Conservation (phyloP, 2,113 vertebrate genomes). For the Salminus brasiliensis region DNA sequence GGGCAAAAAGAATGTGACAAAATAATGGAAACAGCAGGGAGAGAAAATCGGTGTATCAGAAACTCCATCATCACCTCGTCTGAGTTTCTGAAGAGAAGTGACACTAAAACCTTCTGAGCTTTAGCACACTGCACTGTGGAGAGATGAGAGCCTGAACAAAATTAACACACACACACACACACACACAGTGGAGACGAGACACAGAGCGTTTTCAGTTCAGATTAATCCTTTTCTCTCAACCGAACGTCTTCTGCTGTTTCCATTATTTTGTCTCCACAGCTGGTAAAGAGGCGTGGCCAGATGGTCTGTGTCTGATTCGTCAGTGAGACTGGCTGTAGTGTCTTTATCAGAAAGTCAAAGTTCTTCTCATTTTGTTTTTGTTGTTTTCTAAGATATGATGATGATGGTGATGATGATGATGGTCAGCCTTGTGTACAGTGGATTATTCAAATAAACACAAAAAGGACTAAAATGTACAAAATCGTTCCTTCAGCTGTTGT, state of each 20-base stretch:
- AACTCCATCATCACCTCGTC: too few species aligned
- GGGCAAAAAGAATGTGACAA: background rate
- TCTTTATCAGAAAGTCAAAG: constrained; percentile 49
- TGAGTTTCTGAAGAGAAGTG: too few species aligned
- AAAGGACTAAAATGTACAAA: constrained; percentile 75
- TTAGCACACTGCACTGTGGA: too few species aligned
- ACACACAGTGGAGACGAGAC: too few species aligned
- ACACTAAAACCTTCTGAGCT: too few species aligned
- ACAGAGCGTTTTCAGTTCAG: too few species aligned
- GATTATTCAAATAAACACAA: constrained; percentile 53
- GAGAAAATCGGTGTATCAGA: too few species aligned
- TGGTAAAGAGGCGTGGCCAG: constrained; percentile 38
- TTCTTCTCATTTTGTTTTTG: constrained; percentile 50
- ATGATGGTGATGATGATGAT: too few species aligned
- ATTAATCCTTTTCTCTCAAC: too few species aligned
- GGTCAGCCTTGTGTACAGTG: constrained; percentile 72
- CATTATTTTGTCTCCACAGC: constrained; percentile 16
- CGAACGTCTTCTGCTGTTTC: background rate
- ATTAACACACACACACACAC: too few species aligned
- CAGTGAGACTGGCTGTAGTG: constrained; percentile 43
- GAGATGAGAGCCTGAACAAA: too few species aligned
- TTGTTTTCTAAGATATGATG: constrained; percentile 57
- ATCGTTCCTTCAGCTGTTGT: constrained; percentile 82
- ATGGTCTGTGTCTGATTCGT: constrained; percentile 38
- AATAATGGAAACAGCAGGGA: constrained; percentile 20